Evolutionary conservation across 2,888 invertebrate genomes (phyloP).

Genomic region (Lamproptera curius): DNA sequence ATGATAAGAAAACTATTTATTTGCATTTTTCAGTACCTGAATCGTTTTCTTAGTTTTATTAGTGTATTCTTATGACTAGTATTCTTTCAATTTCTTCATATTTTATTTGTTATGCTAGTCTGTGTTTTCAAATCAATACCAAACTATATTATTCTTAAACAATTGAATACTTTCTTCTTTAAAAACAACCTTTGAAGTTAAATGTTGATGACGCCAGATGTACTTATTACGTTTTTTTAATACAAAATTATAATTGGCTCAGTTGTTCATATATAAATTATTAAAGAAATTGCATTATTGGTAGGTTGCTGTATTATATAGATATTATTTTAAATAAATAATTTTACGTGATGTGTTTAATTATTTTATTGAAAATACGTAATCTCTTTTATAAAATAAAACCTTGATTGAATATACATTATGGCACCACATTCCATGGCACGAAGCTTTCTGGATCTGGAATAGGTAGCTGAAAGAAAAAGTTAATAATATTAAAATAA

Average conservation of each 20-base stretch:
- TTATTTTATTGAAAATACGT: conserved; percentile 51
- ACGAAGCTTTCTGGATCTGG: conserved; percentile 74
- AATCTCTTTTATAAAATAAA: background rate
- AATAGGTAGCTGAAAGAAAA: conserved; percentile 73
- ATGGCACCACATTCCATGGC: conserved; percentile 83
- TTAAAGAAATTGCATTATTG: conserved; percentile 33
- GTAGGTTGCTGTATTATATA: conserved; percentile 58
- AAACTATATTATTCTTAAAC: too few species aligned
- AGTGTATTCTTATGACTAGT: too few species aligned
- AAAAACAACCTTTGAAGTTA: too few species aligned
- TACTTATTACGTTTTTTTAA: conserved; percentile 24
- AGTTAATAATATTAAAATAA: background rate
- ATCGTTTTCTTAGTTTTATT: too few species aligned
- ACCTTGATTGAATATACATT: conserved; percentile 29
- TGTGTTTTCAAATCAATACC: too few species aligned
- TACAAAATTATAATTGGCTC: conserved; percentile 17
- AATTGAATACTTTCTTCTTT: too few species aligned
- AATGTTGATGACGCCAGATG: conserved; percentile 6
- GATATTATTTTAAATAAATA: conserved; percentile 62
- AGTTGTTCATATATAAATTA: conserved; percentile 26
- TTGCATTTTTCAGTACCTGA: too few species aligned
- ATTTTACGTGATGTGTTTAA: conserved; percentile 44
- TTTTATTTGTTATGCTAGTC: too few species aligned
- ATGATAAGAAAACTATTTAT: too few species aligned
- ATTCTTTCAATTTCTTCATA: too few species aligned